Base-by-base conservation (phyloP, 2,113 vertebrate genomes). In the Chaenocephalus aceratus region DNA sequence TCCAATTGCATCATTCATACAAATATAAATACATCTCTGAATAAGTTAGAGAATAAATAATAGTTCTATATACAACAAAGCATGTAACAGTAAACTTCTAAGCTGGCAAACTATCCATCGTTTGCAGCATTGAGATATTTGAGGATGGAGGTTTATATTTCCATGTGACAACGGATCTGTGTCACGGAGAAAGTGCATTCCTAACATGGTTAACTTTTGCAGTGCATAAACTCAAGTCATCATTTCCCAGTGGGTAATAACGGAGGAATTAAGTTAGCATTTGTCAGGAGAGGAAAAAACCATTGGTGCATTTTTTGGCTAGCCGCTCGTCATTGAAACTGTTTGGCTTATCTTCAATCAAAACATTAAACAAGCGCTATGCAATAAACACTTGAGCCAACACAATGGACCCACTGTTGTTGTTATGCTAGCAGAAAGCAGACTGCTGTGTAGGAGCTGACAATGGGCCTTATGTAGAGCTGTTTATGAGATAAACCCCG, bases 31-130 rank as follows among this genome's bases (percentile, higher is more conserved):
- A 88, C 70, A 82, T 72, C 26, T 77, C 23, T 58, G 48, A 94
- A 94, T 94, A 94, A 94, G 65, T 94, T 94, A 94, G 59, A 85
- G 74, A 93, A 94, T 94, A 92, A 94, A 93, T 90, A 81, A 53
- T 61, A 3, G 3, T 48, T 72, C 5, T 15, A 65, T 75, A 71
- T 76, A 80, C 65, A 85, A 72, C 54, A 86, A 52, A 62, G 30
- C 77, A 85, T 86, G 87, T 63, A 83, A 79, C 61, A 57, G 81
- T 57, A 86, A 90, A 89, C 82, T 10, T 79, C 21, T 26, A 62
- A 45, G 59, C n/a, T 45, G 60, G 58, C 75, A 78, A 82, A 79
- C 58, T n/a, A 30, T 77, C 45, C 51, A 46, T 54, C 46, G 26
- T 59, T 23, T 51, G 77, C 77, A 84, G 87, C 82, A 77, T 10